Evolutionary conservation across 2,113 vertebrate species (phyloP).

Genomic region (Psephotus haematonotus): DNA sequence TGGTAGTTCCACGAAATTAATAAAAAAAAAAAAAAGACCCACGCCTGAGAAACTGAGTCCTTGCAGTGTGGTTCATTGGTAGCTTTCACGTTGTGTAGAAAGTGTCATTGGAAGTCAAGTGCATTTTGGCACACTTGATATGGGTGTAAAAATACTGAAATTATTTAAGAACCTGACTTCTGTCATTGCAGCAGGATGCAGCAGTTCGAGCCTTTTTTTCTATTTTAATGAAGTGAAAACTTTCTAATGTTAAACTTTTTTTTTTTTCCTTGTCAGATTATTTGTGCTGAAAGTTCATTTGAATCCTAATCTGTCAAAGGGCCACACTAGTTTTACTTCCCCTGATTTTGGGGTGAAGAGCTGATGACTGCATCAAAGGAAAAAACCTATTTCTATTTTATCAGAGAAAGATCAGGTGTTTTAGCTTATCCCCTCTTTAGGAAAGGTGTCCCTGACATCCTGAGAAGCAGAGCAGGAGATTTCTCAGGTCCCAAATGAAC

Average conservation of each 20-base stretch:
- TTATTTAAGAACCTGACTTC: neutral
- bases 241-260: neutral
- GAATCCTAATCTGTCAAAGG: neutral
- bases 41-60: neutral
- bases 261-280: neutral
- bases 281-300: neutral
- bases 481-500: neutral
- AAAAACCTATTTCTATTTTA: neutral
- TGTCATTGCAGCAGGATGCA: neutral
- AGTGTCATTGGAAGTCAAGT: neutral
- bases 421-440: neutral
- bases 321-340: neutral
- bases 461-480: neutral
- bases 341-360: neutral
- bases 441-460: neutral
- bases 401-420: neutral
- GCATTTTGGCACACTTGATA: neutral
- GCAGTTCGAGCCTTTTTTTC: neutral
- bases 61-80: neutral
- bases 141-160: neutral
- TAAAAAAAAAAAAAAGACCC: neutral
- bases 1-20: neutral
- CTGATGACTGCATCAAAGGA: neutral
- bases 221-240: neutral
- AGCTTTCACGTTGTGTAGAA: neutral